These are phyloP conservation scores for Pseudomyrmex cubaensis DNA, from an alignment of 1,140 invertebrate genomes.

Conservation along the genomic window DNA sequence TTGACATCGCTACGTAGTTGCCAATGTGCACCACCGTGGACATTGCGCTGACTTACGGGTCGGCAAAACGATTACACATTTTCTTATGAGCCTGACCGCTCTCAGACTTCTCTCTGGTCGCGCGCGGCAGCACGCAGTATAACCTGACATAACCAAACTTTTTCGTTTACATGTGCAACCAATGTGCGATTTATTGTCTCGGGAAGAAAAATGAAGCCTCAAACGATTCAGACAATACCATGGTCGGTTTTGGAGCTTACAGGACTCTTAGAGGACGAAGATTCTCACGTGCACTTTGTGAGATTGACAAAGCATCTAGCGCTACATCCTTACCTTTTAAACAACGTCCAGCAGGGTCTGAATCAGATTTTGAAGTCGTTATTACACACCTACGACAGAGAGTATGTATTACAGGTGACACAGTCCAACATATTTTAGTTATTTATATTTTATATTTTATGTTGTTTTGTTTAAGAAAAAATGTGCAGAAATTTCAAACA, in stretches of 20 bases:
- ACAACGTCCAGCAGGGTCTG: slow-evolving; percentile 82
- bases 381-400: slow-evolving; percentile 77
- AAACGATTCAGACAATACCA: slow-evolving; percentile 65
- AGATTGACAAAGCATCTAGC: slow-evolving; percentile 86
- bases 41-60: no score
- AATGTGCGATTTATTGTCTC: background rate
- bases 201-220: slow-evolving; percentile 63
- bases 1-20: no score
- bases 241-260: slow-evolving; percentile 78
- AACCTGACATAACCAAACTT: background rate
- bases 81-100: no score
- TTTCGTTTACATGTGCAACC: background rate
- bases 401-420: slow-evolving; percentile 71
- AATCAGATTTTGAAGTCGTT: slow-evolving; percentile 75
- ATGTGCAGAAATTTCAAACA: background rate
- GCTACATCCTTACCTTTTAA: slow-evolving; percentile 87
- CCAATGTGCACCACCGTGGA: no score
- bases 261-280: slow-evolving; percentile 84
- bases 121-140: background rate
- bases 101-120: no score
- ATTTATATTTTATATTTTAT: background rate
- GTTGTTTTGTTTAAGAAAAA: background rate
- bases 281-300: slow-evolving; percentile 86
- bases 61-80: no score
- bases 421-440: background rate